Evolutionary conservation across 2,888 invertebrate genomes (phyloP).

Genomic region (Archips crataeganus): DNA sequence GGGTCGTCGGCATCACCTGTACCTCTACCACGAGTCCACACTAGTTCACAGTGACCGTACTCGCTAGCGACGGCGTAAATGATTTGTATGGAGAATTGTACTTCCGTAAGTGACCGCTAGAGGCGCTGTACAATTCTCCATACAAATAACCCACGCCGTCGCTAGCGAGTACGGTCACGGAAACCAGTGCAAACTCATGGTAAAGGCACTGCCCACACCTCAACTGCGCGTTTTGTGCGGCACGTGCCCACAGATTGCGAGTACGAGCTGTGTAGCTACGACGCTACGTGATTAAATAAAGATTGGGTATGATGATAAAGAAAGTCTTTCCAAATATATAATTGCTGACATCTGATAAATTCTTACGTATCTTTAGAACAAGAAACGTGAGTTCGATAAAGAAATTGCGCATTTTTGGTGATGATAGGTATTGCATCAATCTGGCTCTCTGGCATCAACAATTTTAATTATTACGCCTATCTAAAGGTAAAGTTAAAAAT

Average conservation of each 20-base stretch:
- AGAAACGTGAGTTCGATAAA: constrained; percentile 1
- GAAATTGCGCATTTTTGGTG: constrained; percentile 8
- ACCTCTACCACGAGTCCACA: too few species aligned
- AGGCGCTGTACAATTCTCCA: too few species aligned
- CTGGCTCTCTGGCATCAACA: neutral
- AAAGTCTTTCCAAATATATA: constrained; percentile 25
- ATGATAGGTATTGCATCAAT: neutral
- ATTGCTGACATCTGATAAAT: constrained; percentile 24
- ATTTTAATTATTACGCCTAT: too few species aligned
- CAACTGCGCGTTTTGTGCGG: constrained; percentile 15
- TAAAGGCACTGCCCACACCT: neutral
- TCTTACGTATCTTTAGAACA: constrained; percentile 16
- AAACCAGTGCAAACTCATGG: too few species aligned
- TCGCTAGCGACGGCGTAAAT: too few species aligned
- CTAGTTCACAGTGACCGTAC: too few species aligned
- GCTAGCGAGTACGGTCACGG: too few species aligned
- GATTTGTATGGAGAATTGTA: too few species aligned
- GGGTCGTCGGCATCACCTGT: constrained; percentile 26
- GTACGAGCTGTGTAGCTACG: neutral
- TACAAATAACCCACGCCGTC: too few species aligned
- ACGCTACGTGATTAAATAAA: constrained; percentile 25
- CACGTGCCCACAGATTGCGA: constrained; percentile 22
- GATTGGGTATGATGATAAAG: constrained; percentile 23
- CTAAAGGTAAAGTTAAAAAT: too few species aligned
- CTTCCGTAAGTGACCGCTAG: too few species aligned